Evolutionary conservation across 2,113 vertebrate genomes (phyloP).

Genomic region (Cyprinus carpio): DNA sequence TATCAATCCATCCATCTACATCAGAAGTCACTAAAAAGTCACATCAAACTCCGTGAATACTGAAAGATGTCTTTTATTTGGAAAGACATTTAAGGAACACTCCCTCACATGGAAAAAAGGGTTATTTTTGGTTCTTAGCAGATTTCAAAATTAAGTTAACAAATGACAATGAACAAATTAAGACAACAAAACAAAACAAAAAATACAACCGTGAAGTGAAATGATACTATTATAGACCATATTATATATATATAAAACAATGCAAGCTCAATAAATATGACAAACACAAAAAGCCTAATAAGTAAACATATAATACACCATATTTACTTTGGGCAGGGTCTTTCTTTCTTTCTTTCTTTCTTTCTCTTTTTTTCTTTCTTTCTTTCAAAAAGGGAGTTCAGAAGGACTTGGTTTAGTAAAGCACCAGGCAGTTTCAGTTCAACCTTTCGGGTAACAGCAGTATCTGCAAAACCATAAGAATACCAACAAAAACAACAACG

Average conservation of each 20-base stretch:
- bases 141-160: conserved; percentile 50
- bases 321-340: conserved; percentile 64
- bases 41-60: conserved; percentile 38
- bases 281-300: conserved; percentile 66
- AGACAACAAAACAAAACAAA: conserved; percentile 68
- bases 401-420: conserved; percentile 43
- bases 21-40: neutral
- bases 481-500: neutral
- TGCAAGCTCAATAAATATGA: conserved; percentile 79
- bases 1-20: too few species aligned
- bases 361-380: conserved; percentile 21
- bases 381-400: conserved; percentile 53
- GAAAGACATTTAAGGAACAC: conserved; percentile 71
- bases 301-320: conserved; percentile 68
- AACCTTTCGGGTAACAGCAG: conserved; percentile 41
- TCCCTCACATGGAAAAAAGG: conserved; percentile 64
- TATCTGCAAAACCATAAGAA: conserved; percentile 3
- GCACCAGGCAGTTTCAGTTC: conserved; percentile 49
- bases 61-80: conserved; percentile 62
- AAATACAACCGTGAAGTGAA: conserved; percentile 67
- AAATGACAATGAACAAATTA: conserved; percentile 61
- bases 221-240: conserved; percentile 61
- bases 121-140: conserved; percentile 75
- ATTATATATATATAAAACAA: conserved; percentile 73
- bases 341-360: neutral